phyloP scores from a whole-genome alignment of 2,888 invertebrate genomes.

The Tubiluchus corallicola region DNA sequence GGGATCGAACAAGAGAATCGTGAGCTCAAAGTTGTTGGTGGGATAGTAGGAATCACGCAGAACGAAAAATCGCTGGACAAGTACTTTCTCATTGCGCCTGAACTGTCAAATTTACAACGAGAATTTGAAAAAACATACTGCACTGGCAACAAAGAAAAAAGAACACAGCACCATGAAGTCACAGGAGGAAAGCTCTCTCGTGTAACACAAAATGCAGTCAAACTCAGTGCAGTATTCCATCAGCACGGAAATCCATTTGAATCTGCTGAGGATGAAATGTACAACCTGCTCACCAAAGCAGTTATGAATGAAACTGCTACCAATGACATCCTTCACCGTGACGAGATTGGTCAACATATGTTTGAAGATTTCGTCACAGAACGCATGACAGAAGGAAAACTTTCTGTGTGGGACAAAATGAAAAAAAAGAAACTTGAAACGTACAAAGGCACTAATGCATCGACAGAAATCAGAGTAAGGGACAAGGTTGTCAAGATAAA shows the following conservation, averaged over 20 bases:
- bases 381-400: conserved; percentile 11
- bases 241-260: conserved; percentile 12
- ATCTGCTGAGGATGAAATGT: conserved; percentile 11
- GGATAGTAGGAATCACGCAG: conserved; percentile 9
- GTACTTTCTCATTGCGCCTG: conserved; percentile 9
- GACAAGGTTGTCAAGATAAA: conserved; percentile 6
- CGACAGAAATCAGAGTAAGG: conserved; percentile 8
- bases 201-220: conserved; percentile 10
- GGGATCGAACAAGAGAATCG: conserved; percentile 10
- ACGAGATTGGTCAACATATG: conserved; percentile 12
- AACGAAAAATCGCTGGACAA: conserved; percentile 9
- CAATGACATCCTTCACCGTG: conserved; percentile 11
- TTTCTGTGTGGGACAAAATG: conserved; percentile 11
- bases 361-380: conserved; percentile 12
- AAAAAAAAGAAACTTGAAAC: conserved; percentile 11
- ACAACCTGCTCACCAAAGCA: conserved; percentile 11
- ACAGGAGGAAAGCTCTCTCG: conserved; percentile 5
- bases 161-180: conserved; percentile 10
- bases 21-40: conserved; percentile 9
- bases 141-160: conserved; percentile 7
- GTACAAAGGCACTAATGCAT: conserved; percentile 11
- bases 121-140: conserved; percentile 8
- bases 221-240: conserved; percentile 11
- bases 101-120: conserved; percentile 8
- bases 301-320: conserved; percentile 10